Evolutionary conservation across 2,797 vertebrate species (phyloP).

Genomic region (Crossoptilon crossoptilon): DNA sequence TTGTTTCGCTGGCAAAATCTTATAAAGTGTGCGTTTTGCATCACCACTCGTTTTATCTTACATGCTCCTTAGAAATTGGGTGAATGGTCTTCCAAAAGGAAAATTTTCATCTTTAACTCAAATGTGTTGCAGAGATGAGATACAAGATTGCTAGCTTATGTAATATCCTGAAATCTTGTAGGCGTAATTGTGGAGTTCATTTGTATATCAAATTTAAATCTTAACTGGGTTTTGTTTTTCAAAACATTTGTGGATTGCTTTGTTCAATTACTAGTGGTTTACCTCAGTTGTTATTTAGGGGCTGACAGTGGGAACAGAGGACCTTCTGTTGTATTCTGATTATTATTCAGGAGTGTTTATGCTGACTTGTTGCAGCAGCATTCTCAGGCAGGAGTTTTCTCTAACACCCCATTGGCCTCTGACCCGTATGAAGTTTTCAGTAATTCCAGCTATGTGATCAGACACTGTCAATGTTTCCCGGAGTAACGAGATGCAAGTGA

Average conservation of each 20-base stretch:
- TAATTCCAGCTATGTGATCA: conserved; percentile 66
- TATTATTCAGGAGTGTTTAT: conserved; percentile 78
- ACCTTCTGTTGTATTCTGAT: conserved; percentile 76
- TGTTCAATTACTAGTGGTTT: conserved; percentile 19
- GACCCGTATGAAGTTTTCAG: conserved; percentile 64
- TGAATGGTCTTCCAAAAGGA: not conserved
- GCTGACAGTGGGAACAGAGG: conserved; percentile 68
- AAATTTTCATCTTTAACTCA: not conserved
- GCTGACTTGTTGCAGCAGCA: conserved; percentile 50
- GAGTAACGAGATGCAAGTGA: conserved; percentile 56
- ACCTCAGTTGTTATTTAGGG: conserved; percentile 43
- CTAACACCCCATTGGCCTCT: conserved; percentile 69
- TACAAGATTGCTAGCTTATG: not conserved
- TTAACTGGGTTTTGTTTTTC: conserved; percentile 43
- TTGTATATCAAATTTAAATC: not conserved
- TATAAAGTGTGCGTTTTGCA: not conserved
- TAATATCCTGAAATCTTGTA: not conserved
- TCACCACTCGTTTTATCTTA: not conserved
- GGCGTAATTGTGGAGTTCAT: not conserved
- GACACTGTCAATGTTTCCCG: conserved; percentile 69
- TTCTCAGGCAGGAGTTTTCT: conserved; percentile 66
- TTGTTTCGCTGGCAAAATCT: not conserved
- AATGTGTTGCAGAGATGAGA: not conserved
- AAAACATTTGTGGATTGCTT: conserved; percentile 8
- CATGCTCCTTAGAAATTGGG: not conserved